Evolutionary conservation across 2,888 invertebrate genomes (phyloP).

Genomic region (Acrobasis repandana): DNA sequence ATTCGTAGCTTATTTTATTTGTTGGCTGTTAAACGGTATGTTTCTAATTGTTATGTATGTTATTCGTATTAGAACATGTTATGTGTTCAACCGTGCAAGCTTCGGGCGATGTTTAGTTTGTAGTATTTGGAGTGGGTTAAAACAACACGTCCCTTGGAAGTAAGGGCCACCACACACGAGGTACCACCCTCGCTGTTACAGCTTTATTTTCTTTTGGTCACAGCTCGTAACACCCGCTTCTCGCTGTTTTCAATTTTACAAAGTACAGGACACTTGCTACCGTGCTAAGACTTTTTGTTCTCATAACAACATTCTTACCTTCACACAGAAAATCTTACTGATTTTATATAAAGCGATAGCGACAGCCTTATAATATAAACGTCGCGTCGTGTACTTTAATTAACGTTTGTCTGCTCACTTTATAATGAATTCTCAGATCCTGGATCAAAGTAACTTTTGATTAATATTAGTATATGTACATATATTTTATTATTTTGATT

Average conservation of each 20-base stretch:
- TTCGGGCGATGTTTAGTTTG: conserved; percentile 36
- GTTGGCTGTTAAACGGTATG: conserved; percentile 44
- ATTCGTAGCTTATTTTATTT: conserved; percentile 46
- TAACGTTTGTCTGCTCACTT: not conserved
- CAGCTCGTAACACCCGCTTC: conserved; percentile 38
- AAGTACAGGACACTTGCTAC: conserved; percentile 40
- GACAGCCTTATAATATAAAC: conserved; percentile 36
- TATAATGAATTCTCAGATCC: not conserved
- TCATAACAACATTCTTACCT: conserved; percentile 34
- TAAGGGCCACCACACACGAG: conserved; percentile 54
- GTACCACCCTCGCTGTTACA: conserved; percentile 46
- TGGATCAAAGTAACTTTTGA: not conserved
- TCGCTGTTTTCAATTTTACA: conserved; percentile 43
- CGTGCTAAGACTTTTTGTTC: conserved; percentile 40
- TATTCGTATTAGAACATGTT: conserved; percentile 43
- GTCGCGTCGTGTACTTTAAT: conserved; percentile 24
- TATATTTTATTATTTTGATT: not conserved
- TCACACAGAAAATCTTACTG: conserved; percentile 29
- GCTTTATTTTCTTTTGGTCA: conserved; percentile 52
- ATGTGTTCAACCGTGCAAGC: not conserved
- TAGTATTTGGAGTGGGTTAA: conserved; percentile 41
- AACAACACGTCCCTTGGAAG: conserved; percentile 50
- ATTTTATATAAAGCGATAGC: conserved; percentile 30
- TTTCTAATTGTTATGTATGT: conserved; percentile 48
- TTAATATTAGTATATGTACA: not conserved